Evolutionary conservation across 1,140 invertebrate genomes (phyloP).

Genomic region (Bacillus rossius): DNA sequence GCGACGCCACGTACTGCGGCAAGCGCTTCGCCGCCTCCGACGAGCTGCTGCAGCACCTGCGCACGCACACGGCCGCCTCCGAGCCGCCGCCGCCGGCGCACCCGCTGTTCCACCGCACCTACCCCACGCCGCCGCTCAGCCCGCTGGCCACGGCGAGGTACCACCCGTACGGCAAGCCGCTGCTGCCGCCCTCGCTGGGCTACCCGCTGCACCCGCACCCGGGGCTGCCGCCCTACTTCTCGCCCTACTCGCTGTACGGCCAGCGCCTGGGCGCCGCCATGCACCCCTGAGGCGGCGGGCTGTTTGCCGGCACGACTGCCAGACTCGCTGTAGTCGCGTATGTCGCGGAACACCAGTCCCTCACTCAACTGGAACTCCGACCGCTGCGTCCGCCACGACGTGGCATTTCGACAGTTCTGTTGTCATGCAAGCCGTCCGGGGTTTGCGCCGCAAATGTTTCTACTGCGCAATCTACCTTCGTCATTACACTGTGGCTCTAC

Average conservation of each 20-base stretch:
- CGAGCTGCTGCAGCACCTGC: conserved; percentile 82
- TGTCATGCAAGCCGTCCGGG: no score
- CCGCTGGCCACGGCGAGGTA: conserved; percentile 73
- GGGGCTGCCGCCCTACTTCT: conserved; percentile 69
- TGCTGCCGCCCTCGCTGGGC: conserved; percentile 53
- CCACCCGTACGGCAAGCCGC: conserved; percentile 80
- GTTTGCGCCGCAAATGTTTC: no score
- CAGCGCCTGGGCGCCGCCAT: conserved; percentile 69
- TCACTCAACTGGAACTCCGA: no score
- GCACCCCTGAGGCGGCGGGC: conserved; percentile 44
- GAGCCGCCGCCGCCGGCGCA: conserved; percentile 52
- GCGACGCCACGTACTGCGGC: conserved; percentile 82
- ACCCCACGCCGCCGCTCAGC: conserved; percentile 81
- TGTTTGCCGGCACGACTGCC: no score
- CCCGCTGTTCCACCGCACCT: conserved; percentile 65
- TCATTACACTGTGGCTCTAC: no score
- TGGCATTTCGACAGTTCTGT: no score
- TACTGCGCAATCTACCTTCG: no score
- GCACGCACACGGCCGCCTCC: conserved; percentile 67
- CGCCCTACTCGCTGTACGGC: conserved; percentile 82
- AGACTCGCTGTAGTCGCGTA: no score
- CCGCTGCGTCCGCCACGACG: no score
- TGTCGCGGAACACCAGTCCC: no score
- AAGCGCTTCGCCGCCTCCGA: conserved; percentile 85
- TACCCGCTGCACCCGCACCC: conserved; percentile 59